Evolutionary conservation across 2,888 invertebrate species (phyloP), one percentile per base, ranked within the genome.

Genomic region (Lepidochitona cinerea): DNA sequence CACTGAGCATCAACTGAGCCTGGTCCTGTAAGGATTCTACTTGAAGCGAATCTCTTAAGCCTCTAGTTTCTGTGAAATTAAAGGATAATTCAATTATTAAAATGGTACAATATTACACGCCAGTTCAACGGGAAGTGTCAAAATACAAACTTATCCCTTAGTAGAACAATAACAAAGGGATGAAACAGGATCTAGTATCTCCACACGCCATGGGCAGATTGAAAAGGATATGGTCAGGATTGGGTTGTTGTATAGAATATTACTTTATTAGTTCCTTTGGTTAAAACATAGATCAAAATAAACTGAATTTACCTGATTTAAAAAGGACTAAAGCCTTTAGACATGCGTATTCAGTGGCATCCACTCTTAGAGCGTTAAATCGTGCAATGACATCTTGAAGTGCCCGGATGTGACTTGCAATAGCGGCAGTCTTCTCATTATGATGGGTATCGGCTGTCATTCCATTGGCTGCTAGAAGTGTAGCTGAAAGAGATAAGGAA

Each of bases 271-370:
- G n/a, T n/a, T n/a, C n/a, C n/a, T n/a, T n/a, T n/a, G n/a, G n/a
- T 18, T 12, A 41, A 41, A 41, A 41, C 9, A 18, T 12, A 41
- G 41, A 41, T 12, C 18, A 4, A 23, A 49, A 18, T 4, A 49
- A 7, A 49, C 23, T 23, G 4, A n/a, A 49, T 78, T 89, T 91
- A 95, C 96, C 96, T 90, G 95, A 93, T 90, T 95, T 95, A 89
- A 96, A 96, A 5, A 96, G 92, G 5, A 95, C 93, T 12, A 95
- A 92, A 0, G 95, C 95, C 88, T 96, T 96, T n/a, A 97, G 91
- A 89, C 95, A 96, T 52, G 96, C 95, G 85, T 94, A 95, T 87
- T 97, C 96, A 0, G 95, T 94, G 88, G 95, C 94, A 89, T 97
- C 96, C 26, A 96, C 93, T 79, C 93, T 92, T 71, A 94, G 91